Evolutionary conservation across 2,797 vertebrate species (phyloP), one percentile per base, ranked within the genome.

Genomic region (Coregonus ussuriensis): DNA sequence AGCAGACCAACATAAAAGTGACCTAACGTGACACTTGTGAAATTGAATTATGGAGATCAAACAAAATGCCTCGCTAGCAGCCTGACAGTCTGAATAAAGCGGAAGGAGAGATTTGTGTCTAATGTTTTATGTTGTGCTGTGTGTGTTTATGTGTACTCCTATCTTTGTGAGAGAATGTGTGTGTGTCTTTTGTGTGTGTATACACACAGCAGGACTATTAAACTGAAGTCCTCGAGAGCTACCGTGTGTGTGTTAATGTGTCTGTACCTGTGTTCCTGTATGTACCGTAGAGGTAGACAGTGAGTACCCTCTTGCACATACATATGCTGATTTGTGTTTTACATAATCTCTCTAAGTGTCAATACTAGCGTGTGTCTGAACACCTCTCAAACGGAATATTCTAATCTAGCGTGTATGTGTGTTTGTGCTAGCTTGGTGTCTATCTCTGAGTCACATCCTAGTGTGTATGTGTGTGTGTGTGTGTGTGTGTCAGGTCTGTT

Each of bases 1-100:
- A 21, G 68, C 47, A 65, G 68, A 72, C 37, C 54, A 37, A 71
- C 35, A 16, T 70, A 35, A 71, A 29, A 77, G 13, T 66, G 70
- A 67, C 71, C 25, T 33, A 67, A 59, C 5, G 71, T 68, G 51
- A 67, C 52, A 47, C 71, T 74, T 51, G 51, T 78, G 71, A 68
- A 78, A 78, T 68, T 74, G 77, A 78, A 78, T 78, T 78, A 74
- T 68, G 77, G 51, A 78, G 73, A 78, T 78, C 51, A 78, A 35
- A 59, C 71, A 74, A 74, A 78, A 35, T 69, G 71, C 71, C 66
- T 73, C 7, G 52, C 62, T 59, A 56, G 77, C 71, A 74, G 72
- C 59, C 29, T 54, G 71, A 67, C 63, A 68, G 59, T 62, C n/a
- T 25, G 21, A 21, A n/a, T 25, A 9, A 21, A 6, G 59, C 73